These are phyloP conservation scores for Smutsia gigantea DNA, from an alignment of 2,797 vertebrate species.

Conservation along the genomic window DNA sequence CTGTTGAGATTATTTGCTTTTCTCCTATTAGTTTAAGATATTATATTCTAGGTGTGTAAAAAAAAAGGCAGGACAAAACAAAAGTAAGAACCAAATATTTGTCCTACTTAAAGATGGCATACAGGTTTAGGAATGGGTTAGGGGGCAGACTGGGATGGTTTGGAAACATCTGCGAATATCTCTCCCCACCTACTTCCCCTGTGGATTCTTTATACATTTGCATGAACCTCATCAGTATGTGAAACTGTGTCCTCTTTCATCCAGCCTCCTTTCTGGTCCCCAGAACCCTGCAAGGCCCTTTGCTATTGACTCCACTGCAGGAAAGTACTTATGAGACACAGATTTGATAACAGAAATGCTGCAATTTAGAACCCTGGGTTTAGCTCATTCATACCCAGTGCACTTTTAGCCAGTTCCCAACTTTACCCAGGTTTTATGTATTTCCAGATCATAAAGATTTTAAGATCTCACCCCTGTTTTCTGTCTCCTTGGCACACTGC, in stretches of 20 bases:
- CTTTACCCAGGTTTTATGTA: background rate
- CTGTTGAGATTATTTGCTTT: background rate
- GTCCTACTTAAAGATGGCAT: background rate
- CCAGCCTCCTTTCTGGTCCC: background rate
- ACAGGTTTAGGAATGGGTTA: background rate
- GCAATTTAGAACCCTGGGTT: background rate
- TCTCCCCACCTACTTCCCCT: accelerated
- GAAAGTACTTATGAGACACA: conserved; percentile 7
- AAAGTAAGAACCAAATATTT: background rate
- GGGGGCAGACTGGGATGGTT: background rate
- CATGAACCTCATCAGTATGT: background rate
- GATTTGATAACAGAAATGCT: background rate
- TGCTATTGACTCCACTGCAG: background rate
- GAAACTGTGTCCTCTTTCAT: background rate
- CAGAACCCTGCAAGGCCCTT: background rate
- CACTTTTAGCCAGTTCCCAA: background rate
- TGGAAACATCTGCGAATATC: background rate
- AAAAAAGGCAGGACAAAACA: background rate
- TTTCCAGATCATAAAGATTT: background rate
- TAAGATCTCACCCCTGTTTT: background rate
- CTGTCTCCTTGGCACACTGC: background rate
- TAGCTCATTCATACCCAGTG: background rate
- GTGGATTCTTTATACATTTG: background rate
- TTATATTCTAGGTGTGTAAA: background rate
- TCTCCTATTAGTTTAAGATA: background rate